phyloP scores from a whole-genome alignment of 2,113 vertebrate species.

The Mus spicilegus region DNA sequence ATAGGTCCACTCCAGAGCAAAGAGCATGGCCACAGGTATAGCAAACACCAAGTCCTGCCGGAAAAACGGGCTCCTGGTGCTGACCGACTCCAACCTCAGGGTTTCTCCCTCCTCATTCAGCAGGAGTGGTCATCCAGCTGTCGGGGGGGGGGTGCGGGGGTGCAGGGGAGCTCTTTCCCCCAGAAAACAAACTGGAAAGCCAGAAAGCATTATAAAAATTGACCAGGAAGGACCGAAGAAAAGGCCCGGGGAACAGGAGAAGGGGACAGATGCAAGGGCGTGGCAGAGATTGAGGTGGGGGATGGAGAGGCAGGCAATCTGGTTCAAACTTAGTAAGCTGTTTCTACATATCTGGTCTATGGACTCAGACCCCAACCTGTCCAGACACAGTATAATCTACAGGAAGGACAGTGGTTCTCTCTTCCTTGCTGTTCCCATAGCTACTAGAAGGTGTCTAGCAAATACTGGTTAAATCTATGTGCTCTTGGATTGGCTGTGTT shows the following conservation, averaged over 20 bases:
- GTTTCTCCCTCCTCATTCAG: not conserved
- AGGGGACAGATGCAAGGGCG: not conserved
- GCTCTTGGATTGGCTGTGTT: not conserved
- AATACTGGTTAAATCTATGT: not conserved
- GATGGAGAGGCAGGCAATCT: slow-evolving; percentile 25
- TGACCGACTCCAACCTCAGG: not conserved
- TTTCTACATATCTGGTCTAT: not conserved
- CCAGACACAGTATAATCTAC: not conserved
- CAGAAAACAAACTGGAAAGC: not conserved
- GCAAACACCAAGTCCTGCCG: not conserved
- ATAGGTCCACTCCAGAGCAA: slow-evolving; percentile 72
- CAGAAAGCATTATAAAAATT: not conserved
- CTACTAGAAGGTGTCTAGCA: not conserved
- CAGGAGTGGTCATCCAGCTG: not conserved
- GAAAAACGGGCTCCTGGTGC: not conserved
- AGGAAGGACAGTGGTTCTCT: not conserved
- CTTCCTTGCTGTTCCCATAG: not conserved
- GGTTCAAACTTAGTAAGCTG: not conserved
- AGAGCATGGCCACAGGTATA: not conserved
- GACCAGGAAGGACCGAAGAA: not conserved
- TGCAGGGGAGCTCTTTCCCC: not conserved
- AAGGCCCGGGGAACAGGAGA: slow-evolving; percentile 62
- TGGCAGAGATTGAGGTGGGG: fast-evolving
- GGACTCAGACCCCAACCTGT: not conserved
- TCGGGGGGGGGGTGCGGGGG: too few relatives aligned